These are phyloP conservation scores for Glaucopsyche alexis DNA, from an alignment of 2,888 invertebrate species.

Conservation along the genomic window DNA sequence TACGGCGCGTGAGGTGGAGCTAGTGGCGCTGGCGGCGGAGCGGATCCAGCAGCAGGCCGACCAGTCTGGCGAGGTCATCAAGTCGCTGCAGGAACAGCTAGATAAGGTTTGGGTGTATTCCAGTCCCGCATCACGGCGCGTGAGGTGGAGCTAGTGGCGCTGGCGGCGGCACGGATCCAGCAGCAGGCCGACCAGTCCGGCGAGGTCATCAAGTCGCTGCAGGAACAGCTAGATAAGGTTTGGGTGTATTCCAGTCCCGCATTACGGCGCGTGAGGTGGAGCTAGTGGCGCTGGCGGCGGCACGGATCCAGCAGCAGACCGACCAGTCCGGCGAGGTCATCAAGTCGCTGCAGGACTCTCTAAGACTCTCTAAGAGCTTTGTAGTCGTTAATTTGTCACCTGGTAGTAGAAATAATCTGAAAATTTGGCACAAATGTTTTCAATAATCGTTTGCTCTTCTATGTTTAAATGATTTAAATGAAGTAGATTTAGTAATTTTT, in stretches of 20 bases:
- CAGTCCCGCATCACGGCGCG: constrained; percentile 54
- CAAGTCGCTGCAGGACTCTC: constrained; percentile 71
- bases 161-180: constrained; percentile 64
- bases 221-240: constrained; percentile 75
- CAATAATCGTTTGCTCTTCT: too few species aligned
- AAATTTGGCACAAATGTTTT: too few species aligned
- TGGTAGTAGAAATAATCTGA: too few species aligned
- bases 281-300: constrained; percentile 62
- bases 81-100: constrained; percentile 74
- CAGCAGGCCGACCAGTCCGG: constrained; percentile 63
- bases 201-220: constrained; percentile 69
- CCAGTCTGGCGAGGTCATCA: constrained; percentile 65
- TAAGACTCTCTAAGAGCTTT: too few species aligned
- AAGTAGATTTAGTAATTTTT: too few species aligned
- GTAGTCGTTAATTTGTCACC: too few species aligned
- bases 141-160: constrained; percentile 63
- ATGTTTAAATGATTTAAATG: too few species aligned
- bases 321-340: constrained; percentile 67
- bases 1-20: constrained; percentile 59
- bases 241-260: constrained; percentile 47
- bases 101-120: constrained; percentile 56
- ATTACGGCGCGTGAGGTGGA: constrained; percentile 59
- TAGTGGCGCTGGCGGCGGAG: constrained; percentile 65
- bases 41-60: constrained; percentile 64
- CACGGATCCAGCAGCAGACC: constrained; percentile 62